Conservation (phyloP, 2,797 vertebrate genomes). For the Podarcis siculus region DNA sequence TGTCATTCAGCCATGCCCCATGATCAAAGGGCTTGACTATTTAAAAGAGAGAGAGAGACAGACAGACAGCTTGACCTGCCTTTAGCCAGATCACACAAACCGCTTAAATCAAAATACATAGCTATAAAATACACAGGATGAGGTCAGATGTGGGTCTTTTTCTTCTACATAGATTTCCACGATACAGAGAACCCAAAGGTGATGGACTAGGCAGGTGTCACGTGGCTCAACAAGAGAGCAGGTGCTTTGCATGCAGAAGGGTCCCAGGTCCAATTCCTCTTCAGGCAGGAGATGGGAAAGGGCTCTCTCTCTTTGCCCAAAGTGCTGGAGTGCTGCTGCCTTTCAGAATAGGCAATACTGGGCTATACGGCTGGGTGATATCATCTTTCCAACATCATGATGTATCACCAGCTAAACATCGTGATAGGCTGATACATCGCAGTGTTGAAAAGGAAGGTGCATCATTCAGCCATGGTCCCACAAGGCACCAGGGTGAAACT, state of each 20-base stretch:
- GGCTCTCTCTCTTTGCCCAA: too few relatives aligned
- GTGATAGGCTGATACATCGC: too few relatives aligned
- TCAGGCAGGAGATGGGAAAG: background rate
- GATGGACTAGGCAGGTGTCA: background rate
- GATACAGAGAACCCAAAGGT: background rate
- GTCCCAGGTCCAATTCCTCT: background rate
- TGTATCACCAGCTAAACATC: too few relatives aligned
- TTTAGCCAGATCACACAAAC: slow-evolving; percentile 9
- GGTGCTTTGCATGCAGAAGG: background rate
- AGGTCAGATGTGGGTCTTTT: background rate
- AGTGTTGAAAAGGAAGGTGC: too few relatives aligned
- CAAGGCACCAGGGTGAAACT: too few relatives aligned
- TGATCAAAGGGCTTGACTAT: background rate
- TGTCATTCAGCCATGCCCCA: background rate
- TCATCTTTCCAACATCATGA: too few relatives aligned
- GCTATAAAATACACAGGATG: background rate
- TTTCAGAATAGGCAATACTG: background rate
- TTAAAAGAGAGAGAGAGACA: background rate
- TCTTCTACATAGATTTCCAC: too few relatives aligned
- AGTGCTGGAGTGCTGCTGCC: background rate
- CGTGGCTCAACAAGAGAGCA: background rate
- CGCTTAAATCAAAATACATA: background rate
- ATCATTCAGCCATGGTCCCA: too few relatives aligned
- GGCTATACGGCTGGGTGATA: background rate
- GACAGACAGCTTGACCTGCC: background rate